These are phyloP conservation scores for Leptinotarsa peninsularis DNA, from an alignment of 2,888 invertebrate genomes.

Conservation along the genomic window DNA sequence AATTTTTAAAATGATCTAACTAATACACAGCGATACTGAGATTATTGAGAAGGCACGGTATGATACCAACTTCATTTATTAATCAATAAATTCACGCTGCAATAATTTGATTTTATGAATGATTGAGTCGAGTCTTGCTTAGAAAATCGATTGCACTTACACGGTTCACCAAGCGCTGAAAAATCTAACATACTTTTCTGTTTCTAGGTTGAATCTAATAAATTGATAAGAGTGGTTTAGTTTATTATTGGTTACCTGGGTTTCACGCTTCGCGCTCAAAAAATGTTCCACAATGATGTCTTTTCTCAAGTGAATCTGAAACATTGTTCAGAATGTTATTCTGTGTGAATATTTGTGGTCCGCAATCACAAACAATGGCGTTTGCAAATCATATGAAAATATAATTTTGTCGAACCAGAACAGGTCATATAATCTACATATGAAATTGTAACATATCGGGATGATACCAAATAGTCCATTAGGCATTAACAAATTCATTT, in stretches of 20 bases:
- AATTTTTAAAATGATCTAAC: not conserved
- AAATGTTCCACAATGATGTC: not conserved
- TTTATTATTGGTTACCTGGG: conserved; percentile 20
- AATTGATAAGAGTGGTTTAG: conserved; percentile 16
- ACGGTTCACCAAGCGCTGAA: conserved; percentile 32
- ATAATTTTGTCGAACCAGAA: not conserved
- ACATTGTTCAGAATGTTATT: not conserved
- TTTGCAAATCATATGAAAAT: not conserved
- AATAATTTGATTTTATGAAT: conserved; percentile 52
- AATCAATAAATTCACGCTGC: conserved; percentile 43
- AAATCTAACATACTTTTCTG: conserved; percentile 22
- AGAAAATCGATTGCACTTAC: conserved; percentile 37
- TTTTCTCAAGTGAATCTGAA: conserved; percentile 6
- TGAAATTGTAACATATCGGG: too few relatives aligned
- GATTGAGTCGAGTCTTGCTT: conserved; percentile 49
- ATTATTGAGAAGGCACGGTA: not conserved
- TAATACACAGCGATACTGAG: too few relatives aligned
- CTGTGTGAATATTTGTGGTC: conserved; percentile 19
- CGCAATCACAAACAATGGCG: too few relatives aligned
- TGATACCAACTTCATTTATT: conserved; percentile 7
- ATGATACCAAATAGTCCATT: too few relatives aligned
- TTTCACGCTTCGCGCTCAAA: conserved; percentile 15
- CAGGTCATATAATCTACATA: too few relatives aligned
- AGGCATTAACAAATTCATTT: not conserved
- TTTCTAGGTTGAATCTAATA: conserved; percentile 18